Evolutionary conservation across 1,140 invertebrate genomes (phyloP).

Genomic region (Brachionus rotundiformis): DNA sequence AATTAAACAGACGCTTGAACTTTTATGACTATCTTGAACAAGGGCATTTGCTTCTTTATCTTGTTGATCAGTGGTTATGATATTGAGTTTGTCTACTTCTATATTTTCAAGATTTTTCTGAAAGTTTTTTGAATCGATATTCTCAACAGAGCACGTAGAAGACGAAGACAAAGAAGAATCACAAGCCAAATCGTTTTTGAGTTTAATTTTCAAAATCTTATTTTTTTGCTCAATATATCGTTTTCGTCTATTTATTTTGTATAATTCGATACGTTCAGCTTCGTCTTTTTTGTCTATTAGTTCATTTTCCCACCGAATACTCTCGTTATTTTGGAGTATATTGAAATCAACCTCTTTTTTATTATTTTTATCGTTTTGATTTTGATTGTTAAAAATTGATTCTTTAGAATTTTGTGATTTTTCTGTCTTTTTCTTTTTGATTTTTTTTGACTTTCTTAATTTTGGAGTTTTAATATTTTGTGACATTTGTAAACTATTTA

Average conservation of each 20-base stretch:
- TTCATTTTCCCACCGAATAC: constrained; percentile 47
- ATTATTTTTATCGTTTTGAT: background rate
- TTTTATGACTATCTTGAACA: background rate
- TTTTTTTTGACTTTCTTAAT: constrained; percentile 7
- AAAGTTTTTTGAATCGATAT: background rate
- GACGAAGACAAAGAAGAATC: constrained; percentile 3
- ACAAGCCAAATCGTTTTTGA: background rate
- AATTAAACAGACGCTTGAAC: background rate
- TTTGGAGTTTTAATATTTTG: background rate
- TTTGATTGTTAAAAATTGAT: background rate
- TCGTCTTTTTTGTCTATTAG: background rate
- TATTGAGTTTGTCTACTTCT: background rate
- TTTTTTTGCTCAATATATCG: constrained; percentile 41
- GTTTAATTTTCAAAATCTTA: background rate
- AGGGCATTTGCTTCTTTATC: background rate
- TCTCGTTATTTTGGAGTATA: background rate
- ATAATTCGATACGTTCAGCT: constrained; percentile 29
- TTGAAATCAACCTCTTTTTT: background rate
- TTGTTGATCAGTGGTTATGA: background rate
- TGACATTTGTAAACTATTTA: background rate
- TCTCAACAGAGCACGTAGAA: constrained; percentile 22
- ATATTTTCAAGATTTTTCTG: constrained; percentile 20
- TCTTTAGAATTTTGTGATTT: background rate
- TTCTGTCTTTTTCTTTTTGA: background rate
- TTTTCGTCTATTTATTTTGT: constrained; percentile 49